Evolutionary conservation across 2,113 vertebrate species (phyloP).

Genomic region (Tragelaphus imberbis): DNA sequence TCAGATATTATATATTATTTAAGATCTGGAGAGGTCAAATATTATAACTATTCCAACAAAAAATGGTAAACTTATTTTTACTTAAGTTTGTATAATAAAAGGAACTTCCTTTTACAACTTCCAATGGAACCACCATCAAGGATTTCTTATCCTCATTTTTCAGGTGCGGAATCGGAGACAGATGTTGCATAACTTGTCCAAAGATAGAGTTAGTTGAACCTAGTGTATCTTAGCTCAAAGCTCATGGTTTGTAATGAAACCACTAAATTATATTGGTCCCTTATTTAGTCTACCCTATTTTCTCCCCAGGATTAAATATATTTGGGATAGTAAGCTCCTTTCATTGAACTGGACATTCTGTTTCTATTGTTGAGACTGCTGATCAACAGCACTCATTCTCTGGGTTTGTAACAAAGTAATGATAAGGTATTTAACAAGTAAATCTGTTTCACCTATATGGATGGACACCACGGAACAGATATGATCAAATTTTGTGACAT

Average conservation of each 20-base stretch:
- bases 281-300: background rate
- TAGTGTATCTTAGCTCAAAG: background rate
- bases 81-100: background rate
- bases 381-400: background rate
- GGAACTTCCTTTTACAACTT: background rate
- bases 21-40: background rate
- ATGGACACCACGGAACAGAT: background rate
- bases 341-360: background rate
- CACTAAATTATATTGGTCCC: background rate
- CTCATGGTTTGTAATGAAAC: background rate
- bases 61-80: background rate
- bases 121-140: background rate
- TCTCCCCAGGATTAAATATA: background rate
- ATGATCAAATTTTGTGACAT: background rate
- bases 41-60: background rate
- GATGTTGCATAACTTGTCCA: background rate
- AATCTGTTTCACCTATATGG: background rate
- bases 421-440: background rate
- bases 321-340: conserved; percentile 8
- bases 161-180: background rate
- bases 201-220: background rate
- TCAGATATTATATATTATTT: background rate
- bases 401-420: background rate
- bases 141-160: background rate
- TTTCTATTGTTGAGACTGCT: background rate